Evolutionary conservation across 2,888 invertebrate species (phyloP).

Genomic region (Entomobrya multifasciata): DNA sequence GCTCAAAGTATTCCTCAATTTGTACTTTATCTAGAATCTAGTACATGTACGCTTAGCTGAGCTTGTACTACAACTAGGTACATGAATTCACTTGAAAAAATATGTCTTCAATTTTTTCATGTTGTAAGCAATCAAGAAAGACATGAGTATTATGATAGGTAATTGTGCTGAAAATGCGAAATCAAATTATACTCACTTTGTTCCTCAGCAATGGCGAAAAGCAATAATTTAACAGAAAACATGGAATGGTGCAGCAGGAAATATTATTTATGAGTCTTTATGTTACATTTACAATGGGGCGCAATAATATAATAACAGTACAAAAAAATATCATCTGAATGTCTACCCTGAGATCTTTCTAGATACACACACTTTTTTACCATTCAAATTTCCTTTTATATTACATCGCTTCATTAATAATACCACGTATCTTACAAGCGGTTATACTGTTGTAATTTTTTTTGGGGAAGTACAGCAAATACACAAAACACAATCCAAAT

Average conservation of each 20-base stretch:
- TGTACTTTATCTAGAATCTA: too few species aligned
- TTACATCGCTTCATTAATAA: background rate
- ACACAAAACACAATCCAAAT: too few species aligned
- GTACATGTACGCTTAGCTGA: too few species aligned
- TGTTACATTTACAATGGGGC: too few species aligned
- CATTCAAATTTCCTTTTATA: background rate
- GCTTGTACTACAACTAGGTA: too few species aligned
- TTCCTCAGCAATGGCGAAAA: conserved; percentile 50
- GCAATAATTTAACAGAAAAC: conserved; percentile 56
- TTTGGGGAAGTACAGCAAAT: conserved; percentile 27
- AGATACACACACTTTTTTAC: too few species aligned
- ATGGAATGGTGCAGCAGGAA: conserved; percentile 59
- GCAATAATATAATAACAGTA: conserved; percentile 1
- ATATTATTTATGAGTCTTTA: conserved; percentile 47
- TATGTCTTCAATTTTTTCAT: conserved; percentile 31
- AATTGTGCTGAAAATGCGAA: conserved; percentile 64
- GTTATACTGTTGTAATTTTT: conserved; percentile 8
- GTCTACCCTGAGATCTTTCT: background rate
- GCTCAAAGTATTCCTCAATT: too few species aligned
- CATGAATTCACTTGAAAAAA: too few species aligned
- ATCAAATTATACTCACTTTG: conserved; percentile 67
- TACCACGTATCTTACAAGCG: background rate
- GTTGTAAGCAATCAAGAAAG: conserved; percentile 62
- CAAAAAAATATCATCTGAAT: conserved; percentile 3
- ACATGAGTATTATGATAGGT: conserved; percentile 54